phyloP scores from a whole-genome alignment of 2,797 vertebrate genomes.

The Ctenopoma kingsleyae region DNA sequence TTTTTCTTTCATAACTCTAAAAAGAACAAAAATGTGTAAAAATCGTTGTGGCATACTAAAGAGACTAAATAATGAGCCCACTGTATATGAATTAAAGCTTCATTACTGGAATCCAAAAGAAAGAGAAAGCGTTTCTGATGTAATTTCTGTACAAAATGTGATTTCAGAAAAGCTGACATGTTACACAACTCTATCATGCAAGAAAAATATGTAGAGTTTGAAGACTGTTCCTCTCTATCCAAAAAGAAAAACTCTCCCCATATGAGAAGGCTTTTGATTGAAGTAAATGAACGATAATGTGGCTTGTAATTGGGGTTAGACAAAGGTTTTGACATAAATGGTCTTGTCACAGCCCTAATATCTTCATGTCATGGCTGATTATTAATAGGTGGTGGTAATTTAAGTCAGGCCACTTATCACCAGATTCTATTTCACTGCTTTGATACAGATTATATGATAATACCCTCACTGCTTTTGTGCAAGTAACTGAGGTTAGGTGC shows the following conservation, averaged over 20 bases:
- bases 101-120: conserved; percentile 14
- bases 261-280: conserved; percentile 52
- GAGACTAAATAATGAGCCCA: neutral
- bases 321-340: conserved; percentile 79
- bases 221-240: conserved; percentile 9
- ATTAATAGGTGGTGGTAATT: conserved; percentile 76
- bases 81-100: conserved; percentile 8
- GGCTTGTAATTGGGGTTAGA: conserved; percentile 82
- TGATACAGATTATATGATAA: conserved; percentile 61
- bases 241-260: conserved; percentile 43
- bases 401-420: conserved; percentile 54
- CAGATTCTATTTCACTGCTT: conserved; percentile 56
- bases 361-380: conserved; percentile 78
- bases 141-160: conserved; percentile 13
- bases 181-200: conserved; percentile 7
- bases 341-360: conserved; percentile 78
- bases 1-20: too few relatives aligned
- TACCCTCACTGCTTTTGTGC: conserved; percentile 26
- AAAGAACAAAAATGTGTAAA: too few relatives aligned
- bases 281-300: conserved; percentile 74
- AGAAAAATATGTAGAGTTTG: conserved; percentile 8
- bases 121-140: neutral
- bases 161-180: conserved; percentile 18
- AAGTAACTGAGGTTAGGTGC: conserved; percentile 17
- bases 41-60: neutral